phyloP scores from a whole-genome alignment of 2,797 vertebrate species.

The Melanotaenia nigrans region DNA sequence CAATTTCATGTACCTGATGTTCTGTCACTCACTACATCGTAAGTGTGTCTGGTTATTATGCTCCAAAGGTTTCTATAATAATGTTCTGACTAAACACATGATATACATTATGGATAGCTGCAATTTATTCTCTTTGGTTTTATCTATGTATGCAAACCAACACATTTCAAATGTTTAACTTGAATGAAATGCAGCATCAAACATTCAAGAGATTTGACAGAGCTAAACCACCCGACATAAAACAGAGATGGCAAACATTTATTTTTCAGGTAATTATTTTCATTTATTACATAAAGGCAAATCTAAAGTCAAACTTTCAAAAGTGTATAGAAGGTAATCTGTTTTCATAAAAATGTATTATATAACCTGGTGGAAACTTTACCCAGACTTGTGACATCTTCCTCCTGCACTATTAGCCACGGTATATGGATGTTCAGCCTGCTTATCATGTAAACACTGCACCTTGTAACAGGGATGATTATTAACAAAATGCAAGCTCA shows the following conservation, averaged over 20 bases:
- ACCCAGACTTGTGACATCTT: background rate
- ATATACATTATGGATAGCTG: background rate
- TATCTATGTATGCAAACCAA: background rate
- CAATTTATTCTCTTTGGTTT: background rate
- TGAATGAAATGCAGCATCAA: background rate
- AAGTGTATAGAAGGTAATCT: background rate
- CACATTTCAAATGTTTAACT: background rate
- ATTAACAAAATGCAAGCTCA: background rate
- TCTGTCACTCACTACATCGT: conserved; percentile 1
- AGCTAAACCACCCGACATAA: too few relatives aligned
- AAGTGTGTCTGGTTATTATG: background rate
- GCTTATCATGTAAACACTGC: background rate
- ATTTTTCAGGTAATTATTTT: too few relatives aligned
- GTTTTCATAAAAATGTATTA: background rate
- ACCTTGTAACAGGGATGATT: background rate
- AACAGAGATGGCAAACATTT: too few relatives aligned
- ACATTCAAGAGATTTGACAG: too few relatives aligned
- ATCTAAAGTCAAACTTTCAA: background rate
- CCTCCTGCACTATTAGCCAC: background rate
- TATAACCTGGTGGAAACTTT: background rate
- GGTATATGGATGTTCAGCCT: background rate
- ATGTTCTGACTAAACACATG: background rate
- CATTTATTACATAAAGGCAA: too few relatives aligned
- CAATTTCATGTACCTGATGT: background rate
- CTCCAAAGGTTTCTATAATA: background rate